phyloP scores from a whole-genome alignment of 1,140 invertebrate species.

The Agraylea sexmaculata region DNA sequence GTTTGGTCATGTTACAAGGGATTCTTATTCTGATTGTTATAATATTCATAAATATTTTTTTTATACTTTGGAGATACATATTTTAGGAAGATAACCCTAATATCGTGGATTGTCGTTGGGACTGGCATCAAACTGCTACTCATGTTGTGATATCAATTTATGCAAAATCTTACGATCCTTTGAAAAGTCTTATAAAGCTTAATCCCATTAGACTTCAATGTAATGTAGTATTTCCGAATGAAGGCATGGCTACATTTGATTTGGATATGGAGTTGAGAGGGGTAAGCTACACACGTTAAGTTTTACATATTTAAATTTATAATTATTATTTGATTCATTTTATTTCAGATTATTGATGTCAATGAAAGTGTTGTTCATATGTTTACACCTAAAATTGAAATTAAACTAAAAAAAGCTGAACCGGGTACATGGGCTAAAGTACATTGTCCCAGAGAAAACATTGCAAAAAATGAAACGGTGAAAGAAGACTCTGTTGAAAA shows the following conservation, averaged over 20 bases:
- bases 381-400: slow-evolving; percentile 89
- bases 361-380: slow-evolving; percentile 61
- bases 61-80: no score
- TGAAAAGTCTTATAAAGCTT: slow-evolving; percentile 59
- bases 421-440: slow-evolving; percentile 69
- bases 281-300: slow-evolving; percentile 45
- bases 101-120: slow-evolving; percentile 69
- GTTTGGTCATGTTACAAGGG: no score
- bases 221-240: slow-evolving; percentile 68
- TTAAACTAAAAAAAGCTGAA: slow-evolving; percentile 82
- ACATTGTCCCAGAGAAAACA: slow-evolving; percentile 46
- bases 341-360: slow-evolving; percentile 56
- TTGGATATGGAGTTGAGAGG: slow-evolving; percentile 75
- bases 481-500: slow-evolving; percentile 18
- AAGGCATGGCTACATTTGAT: slow-evolving; percentile 59
- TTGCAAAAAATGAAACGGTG: slow-evolving; percentile 26
- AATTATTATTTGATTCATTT: slow-evolving; percentile 20
- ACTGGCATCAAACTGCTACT: slow-evolving; percentile 84
- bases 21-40: no score
- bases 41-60: no score
- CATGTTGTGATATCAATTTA: slow-evolving; percentile 79
- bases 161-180: slow-evolving; percentile 80
- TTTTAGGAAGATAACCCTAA: slow-evolving; percentile 39
- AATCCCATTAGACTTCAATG: slow-evolving; percentile 75
- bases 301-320: slow-evolving; percentile 10